A percentile compares a stretch with the other conserved stretches of the same genome.
phyloP scores from a whole-genome alignment of 2,113 vertebrate genomes.

The Callipepla californica region DNA sequence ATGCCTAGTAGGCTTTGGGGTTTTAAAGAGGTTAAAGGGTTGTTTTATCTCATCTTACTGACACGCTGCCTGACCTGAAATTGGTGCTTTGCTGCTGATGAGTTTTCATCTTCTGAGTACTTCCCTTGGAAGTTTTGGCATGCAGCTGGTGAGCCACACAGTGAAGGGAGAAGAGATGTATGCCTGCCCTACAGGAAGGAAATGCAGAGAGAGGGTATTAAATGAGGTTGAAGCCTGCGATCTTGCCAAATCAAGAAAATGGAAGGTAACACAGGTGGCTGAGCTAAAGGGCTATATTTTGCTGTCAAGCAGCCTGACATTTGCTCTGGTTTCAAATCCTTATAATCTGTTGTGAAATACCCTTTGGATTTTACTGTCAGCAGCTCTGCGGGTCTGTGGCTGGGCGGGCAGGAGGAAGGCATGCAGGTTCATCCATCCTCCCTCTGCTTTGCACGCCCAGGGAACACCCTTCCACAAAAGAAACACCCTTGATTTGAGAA shows the following conservation, averaged over 20 bases:
- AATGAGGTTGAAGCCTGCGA: conserved; percentile 34
- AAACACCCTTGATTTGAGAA: not conserved
- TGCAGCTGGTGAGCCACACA: not conserved
- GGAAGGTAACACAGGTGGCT: conserved; percentile 15
- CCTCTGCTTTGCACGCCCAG: not conserved
- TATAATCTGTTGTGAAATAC: conserved; percentile 11
- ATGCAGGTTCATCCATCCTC: not conserved
- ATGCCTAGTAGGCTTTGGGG: not conserved
- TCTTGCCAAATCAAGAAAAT: conserved; percentile 41
- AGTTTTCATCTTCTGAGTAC: not conserved
- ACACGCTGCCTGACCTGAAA: conserved; percentile 22
- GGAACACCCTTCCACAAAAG: not conserved
- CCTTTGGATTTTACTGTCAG: conserved; percentile 11
- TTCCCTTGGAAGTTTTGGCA: conserved; percentile 28
- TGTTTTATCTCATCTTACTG: not conserved
- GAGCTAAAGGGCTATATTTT: conserved; percentile 22
- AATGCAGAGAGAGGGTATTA: not conserved
- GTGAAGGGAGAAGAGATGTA: not conserved
- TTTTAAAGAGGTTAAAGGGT: conserved; percentile 7
- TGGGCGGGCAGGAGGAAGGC: not conserved
- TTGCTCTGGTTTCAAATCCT: conserved; percentile 41
- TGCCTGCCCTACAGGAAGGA: not conserved
- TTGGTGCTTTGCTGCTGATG: conserved; percentile 23
- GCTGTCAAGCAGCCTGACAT: conserved; percentile 21
- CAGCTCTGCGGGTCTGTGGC: not conserved